Evolutionary conservation across 2,797 vertebrate genomes (phyloP).

Genomic region (Avahi laniger): DNA sequence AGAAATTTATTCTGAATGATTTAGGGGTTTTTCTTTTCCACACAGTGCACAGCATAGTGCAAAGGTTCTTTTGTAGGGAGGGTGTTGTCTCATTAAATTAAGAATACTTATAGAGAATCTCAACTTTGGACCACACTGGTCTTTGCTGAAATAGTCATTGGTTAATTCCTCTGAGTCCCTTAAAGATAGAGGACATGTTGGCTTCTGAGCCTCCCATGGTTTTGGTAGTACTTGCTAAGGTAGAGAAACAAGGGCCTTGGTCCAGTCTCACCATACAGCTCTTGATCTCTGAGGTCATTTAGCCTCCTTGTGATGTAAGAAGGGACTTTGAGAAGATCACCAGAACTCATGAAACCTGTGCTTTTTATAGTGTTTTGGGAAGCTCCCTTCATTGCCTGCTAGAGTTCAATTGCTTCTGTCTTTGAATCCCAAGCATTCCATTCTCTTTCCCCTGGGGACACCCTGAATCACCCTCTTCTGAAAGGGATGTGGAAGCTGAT

Average conservation of each 20-base stretch:
- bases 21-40: not conserved
- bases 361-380: not conserved
- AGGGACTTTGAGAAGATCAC: not conserved
- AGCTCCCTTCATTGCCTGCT: not conserved
- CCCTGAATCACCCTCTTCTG: not conserved
- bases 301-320: not conserved
- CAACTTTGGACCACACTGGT: not conserved
- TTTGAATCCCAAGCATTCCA: not conserved
- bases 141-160: not conserved
- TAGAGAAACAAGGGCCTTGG: not conserved
- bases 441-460: accelerated
- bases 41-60: accelerated
- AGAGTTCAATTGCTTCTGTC: not conserved
- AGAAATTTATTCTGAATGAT: not conserved
- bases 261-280: not conserved
- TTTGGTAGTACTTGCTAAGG: not conserved
- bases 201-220: not conserved
- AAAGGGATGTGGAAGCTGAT: not conserved
- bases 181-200: not conserved
- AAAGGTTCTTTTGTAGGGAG: not conserved
- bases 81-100: not conserved
- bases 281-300: not conserved
- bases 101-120: not conserved
- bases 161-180: not conserved
- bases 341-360: not conserved